Base-by-base conservation (phyloP, 2,113 vertebrate species). In the Carassius carassius region DNA sequence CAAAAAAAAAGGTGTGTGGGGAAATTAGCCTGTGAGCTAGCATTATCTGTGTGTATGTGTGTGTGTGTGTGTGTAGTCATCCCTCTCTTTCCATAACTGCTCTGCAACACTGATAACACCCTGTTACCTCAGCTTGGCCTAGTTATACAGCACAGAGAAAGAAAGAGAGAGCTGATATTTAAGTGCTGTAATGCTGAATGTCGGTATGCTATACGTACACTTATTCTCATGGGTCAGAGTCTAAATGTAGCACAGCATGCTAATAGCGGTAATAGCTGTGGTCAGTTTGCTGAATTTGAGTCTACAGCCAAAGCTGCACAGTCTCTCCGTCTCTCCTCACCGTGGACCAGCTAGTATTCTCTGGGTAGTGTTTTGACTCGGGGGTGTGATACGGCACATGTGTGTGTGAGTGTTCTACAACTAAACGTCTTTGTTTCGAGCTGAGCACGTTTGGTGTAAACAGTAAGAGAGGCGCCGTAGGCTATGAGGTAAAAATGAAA, bases 381-480 rank as follows among this genome's bases (percentile, higher is more conserved):
- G 54, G 75, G 84, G 84, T 86, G 84, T n/a, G 58, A 77, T 58
- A 51, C 58, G 80, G 47, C n/a, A 49, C 29, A 10, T 10, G 51
- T 23, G 41, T 65, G 54, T 54, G 83, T 69, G 74, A 47, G 74
- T 79, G 78, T 84, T 81, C 62, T 86, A 83, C 81, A 86, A 69
- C 87, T 81, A 81, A 88, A 86, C 60, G 56, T 82, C 81, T 88
- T 86, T 86, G 84, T 85, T 88, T 85, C 74, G 35, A 74, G 73
- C 81, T 62, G 80, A 73, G 81, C 69, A 70, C 58, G 32, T 81
- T 76, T 84, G 80, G 84, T 78, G 83, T 87, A 87, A 87, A 87
- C 83, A 87, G 73, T 83, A 82, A 69, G 63, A 58, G 49, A 67
- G 81, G 49, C 25, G 76, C 70, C 62, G 29, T 72, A 25, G 75